phyloP scores from a whole-genome alignment of 2,888 invertebrate genomes.

The Toxonevra muliebris region DNA sequence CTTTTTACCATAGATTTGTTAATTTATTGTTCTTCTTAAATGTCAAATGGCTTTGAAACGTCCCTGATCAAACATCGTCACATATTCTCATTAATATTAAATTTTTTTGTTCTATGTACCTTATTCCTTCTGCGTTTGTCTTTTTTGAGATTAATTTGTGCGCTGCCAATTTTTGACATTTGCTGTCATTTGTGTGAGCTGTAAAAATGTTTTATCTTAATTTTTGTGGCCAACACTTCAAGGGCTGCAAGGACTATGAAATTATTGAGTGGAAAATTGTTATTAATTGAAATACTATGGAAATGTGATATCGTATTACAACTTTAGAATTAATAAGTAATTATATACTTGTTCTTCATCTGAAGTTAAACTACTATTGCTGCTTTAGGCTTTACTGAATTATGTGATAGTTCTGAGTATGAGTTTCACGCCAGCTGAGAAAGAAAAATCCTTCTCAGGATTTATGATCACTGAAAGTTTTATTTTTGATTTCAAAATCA shows the following conservation, averaged over 20 bases:
- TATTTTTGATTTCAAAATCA: too few relatives aligned
- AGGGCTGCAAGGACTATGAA: too few relatives aligned
- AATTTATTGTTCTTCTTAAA: too few relatives aligned
- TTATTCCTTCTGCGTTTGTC: constrained; percentile 6
- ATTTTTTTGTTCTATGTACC: constrained; percentile 37
- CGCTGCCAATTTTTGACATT: constrained; percentile 49
- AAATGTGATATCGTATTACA: constrained; percentile 22
- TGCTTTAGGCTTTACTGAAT: too few relatives aligned
- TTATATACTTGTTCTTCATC: constrained; percentile 3
- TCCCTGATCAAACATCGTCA: constrained; percentile 8
- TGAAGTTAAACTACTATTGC: not conserved
- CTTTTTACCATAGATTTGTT: too few relatives aligned
- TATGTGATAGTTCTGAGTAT: too few relatives aligned
- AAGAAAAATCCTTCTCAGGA: too few relatives aligned
- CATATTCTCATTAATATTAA: constrained; percentile 25
- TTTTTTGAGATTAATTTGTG: constrained; percentile 52
- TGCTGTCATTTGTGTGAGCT: constrained; percentile 45
- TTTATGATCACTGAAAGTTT: too few relatives aligned
- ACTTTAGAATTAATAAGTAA: constrained; percentile 21
- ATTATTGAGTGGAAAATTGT: constrained; percentile 56
- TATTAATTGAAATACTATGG: constrained; percentile 59
- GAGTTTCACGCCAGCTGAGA: too few relatives aligned
- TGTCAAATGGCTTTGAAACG: constrained; percentile 9
- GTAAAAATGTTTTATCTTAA: not conserved
- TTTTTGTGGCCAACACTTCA: too few relatives aligned